Evolutionary conservation across 2,888 invertebrate genomes (phyloP), one percentile per base, ranked within the genome.

Genomic region (Cheilosia impressa): DNA sequence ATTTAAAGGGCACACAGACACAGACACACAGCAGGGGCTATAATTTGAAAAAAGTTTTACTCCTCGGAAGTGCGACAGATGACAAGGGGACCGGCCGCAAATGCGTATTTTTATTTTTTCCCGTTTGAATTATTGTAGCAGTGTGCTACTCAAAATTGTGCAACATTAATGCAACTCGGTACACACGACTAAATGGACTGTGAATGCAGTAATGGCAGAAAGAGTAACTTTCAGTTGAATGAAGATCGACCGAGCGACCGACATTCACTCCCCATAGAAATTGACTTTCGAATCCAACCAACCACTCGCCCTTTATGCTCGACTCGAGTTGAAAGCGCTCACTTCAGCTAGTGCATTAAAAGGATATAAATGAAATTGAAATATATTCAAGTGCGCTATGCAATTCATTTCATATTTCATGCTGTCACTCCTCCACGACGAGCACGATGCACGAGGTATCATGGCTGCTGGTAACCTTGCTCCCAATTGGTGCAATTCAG

Each of bases 341-440:
- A 65, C 55, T 60, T 75, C 66, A 75, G 69, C 69, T 62, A 75
- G 71, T 84, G 60, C 60, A 84, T 84, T 71, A 79, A 84, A 84
- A 79, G 75, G 79, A 84, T 71, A 84, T 79, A 84, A 75, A 75
- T 65, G 79, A 79, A 79, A 73, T 84, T 79, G 79, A 78, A 84
- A 78, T 84, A 69, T 76, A 84, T 79, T 75, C 84, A 84, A 84
- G 84, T 75, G 84, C 13, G 75, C 79, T 65, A 79, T 75, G 69
- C 75, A 84, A 79, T 84, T 79, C 69, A 79, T 75, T 84, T 43
- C 71, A 79, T 75, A 84, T 79, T 84, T 84, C 58, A 75, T 79
- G 84, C 65, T 72, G 66, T 66, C 72, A 72, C 79, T 78, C 69
- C 79, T 75, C 24, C 55, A 76, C 55, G 6, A 1, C 27, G 27